Conservation (phyloP, 2,888 invertebrate species). For the Leucophenga montana region DNA sequence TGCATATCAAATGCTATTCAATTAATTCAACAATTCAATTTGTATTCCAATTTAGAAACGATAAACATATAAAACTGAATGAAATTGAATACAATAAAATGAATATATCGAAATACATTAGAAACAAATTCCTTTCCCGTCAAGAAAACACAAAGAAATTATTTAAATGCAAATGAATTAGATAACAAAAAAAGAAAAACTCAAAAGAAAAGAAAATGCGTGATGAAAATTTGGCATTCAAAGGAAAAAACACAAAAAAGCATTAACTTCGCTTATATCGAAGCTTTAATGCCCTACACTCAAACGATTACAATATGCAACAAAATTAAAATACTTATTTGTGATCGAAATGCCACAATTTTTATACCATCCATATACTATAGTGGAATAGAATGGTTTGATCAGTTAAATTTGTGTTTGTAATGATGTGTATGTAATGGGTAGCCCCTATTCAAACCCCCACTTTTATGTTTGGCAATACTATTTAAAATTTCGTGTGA, state of each 20-base stretch:
- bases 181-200: background rate
- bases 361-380: no score
- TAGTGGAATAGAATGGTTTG: no score
- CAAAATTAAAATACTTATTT: no score
- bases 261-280: background rate
- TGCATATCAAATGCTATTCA: conserved; percentile 16
- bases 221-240: background rate
- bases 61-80: background rate
- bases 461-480: no score
- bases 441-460: no score
- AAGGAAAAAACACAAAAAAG: background rate
- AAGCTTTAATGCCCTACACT: no score
- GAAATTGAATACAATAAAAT: conserved; percentile 16
- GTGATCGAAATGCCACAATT: no score
- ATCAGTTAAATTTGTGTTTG: no score
- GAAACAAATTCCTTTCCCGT: background rate
- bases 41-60: background rate
- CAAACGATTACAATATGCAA: no score
- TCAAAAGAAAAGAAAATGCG: background rate
- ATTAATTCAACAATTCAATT: conserved; percentile 16
- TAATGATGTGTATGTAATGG: no score
- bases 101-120: conserved; percentile 5
- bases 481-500: no score
- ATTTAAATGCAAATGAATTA: conserved; percentile 24
- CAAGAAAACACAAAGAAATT: background rate